Percentiles rank a stretch among this genome's conserved stretches.
These are phyloP conservation scores for Apeira syringaria DNA, from an alignment of 2,888 invertebrate genomes.

Conservation along the genomic window DNA sequence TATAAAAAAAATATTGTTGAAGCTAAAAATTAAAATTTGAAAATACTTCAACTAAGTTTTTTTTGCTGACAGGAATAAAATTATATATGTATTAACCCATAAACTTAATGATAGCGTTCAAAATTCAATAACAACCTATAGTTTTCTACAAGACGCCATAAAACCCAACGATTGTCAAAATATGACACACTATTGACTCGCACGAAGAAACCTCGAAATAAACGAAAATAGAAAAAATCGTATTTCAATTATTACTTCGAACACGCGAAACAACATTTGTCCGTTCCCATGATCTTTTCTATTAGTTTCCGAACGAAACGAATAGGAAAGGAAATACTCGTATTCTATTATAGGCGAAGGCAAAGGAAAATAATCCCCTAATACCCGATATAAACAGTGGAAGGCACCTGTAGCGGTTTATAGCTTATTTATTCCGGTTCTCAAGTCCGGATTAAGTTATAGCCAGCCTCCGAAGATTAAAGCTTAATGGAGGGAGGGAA, in stretches of 20 bases:
- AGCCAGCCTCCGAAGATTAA: slow-evolving; percentile 79
- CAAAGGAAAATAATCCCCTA: slow-evolving; percentile 42
- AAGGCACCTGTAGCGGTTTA: slow-evolving; percentile 78
- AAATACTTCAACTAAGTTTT: too few species aligned
- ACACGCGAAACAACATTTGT: slow-evolving; percentile 71
- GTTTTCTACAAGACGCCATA: slow-evolving; percentile 15
- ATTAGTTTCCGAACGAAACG: slow-evolving; percentile 22
- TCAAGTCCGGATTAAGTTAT: slow-evolving; percentile 81
- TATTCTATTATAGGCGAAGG: slow-evolving; percentile 19
- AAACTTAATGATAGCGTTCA: slow-evolving; percentile 12
- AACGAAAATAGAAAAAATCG: slow-evolving; percentile 53
- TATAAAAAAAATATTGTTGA: too few species aligned
- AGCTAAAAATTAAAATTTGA: too few species aligned
- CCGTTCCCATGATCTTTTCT: slow-evolving; percentile 63
- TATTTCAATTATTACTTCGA: slow-evolving; percentile 68
- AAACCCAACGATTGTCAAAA: slow-evolving; percentile 38
- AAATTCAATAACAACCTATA: slow-evolving; percentile 20
- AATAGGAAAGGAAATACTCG: slow-evolving; percentile 19
- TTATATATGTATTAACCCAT: slow-evolving; percentile 36
- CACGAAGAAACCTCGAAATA: slow-evolving; percentile 53
- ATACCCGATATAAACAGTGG: slow-evolving; percentile 60
- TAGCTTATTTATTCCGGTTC: slow-evolving; percentile 79
- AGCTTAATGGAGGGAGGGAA: slow-evolving; percentile 73
- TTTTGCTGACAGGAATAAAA: too few species aligned
- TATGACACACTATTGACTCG: slow-evolving; percentile 54